phyloP scores from a whole-genome alignment of 1,140 invertebrate species.

The Anagrus nilaparvatae region DNA sequence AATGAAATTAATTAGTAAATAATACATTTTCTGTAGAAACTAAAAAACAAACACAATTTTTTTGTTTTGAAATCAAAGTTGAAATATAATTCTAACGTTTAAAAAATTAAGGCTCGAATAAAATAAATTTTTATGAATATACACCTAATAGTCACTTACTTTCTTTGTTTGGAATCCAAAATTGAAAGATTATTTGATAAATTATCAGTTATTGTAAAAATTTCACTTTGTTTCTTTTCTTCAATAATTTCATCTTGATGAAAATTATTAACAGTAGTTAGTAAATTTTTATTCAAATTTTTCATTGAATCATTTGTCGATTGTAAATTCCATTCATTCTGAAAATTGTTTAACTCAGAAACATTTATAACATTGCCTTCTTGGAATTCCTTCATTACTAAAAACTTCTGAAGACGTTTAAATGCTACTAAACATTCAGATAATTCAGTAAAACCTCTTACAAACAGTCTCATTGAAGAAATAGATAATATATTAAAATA shows the following conservation, averaged over 20 bases:
- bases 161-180: too few species aligned
- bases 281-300: background rate
- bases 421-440: slow-evolving; percentile 50
- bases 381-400: slow-evolving; percentile 41
- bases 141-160: too few species aligned
- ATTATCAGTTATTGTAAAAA: background rate
- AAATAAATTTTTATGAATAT: too few species aligned
- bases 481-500: slow-evolving; percentile 51
- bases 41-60: background rate
- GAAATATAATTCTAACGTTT: too few species aligned
- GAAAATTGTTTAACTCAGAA: slow-evolving; percentile 5
- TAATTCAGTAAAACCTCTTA: slow-evolving; percentile 51
- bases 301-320: background rate
- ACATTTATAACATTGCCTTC: background rate
- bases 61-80: too few species aligned
- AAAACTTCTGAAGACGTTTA: slow-evolving; percentile 42
- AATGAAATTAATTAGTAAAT: background rate
- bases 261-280: background rate
- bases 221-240: background rate
- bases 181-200: background rate
- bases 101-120: too few species aligned
- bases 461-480: slow-evolving; percentile 55
- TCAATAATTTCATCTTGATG: background rate
- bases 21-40: background rate
- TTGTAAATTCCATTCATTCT: too few species aligned